phyloP scores from a whole-genome alignment of 64 coral and sea anemone species.

The Stichodactyla helianthus region DNA sequence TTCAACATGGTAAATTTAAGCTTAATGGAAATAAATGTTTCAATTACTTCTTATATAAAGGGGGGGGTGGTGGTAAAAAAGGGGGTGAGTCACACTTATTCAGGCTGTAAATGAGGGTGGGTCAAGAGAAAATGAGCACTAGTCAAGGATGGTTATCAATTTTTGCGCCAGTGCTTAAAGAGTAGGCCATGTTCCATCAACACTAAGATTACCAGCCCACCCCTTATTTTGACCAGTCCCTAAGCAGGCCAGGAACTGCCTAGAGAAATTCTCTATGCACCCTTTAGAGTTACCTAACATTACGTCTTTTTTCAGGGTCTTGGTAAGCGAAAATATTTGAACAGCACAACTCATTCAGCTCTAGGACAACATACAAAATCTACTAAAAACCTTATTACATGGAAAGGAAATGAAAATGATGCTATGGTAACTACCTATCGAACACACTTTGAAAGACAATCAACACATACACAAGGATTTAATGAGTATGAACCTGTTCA shows the following conservation, averaged over 20 bases:
- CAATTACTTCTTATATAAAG: too few relatives aligned
- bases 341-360: background rate
- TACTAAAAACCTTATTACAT: conserved; percentile 45
- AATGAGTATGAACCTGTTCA: conserved; percentile 58
- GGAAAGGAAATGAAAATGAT: conserved; percentile 46
- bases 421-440: conserved; percentile 34
- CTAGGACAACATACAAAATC: conserved; percentile 39
- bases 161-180: too few relatives aligned
- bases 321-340: conserved; percentile 46
- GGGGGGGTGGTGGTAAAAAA: too few relatives aligned
- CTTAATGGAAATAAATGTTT: background rate
- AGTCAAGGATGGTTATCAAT: too few relatives aligned
- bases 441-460: background rate
- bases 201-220: too few relatives aligned
- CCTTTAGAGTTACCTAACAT: background rate
- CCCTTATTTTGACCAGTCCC: too few relatives aligned
- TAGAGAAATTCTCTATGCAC: too few relatives aligned
- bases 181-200: too few relatives aligned
- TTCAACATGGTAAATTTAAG: conserved; percentile 67
- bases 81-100: too few relatives aligned
- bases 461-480: background rate
- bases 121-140: too few relatives aligned
- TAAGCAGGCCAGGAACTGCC: too few relatives aligned
- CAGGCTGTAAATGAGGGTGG: too few relatives aligned
- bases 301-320: conserved; percentile 27